Conservation (phyloP, 2,113 vertebrate genomes). For the Chaetura pelagica region DNA sequence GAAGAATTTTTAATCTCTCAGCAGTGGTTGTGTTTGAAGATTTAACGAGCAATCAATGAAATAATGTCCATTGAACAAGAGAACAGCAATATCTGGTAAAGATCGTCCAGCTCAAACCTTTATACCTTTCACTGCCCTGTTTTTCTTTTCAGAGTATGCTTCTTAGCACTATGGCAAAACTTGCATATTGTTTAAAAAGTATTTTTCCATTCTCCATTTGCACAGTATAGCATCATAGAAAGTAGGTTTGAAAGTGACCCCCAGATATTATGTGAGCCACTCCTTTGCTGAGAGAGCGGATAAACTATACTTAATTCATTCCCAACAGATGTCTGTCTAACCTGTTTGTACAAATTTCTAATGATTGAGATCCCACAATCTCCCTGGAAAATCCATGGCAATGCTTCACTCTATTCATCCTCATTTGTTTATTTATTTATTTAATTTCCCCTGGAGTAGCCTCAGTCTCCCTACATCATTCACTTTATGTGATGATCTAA, state of each 20-base stretch:
- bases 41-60: neutral
- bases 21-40: neutral
- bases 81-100: neutral
- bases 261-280: conserved; percentile 19
- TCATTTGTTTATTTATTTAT: neutral
- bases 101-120: neutral
- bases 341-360: conserved; percentile 4
- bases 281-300: conserved; percentile 32
- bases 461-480: neutral
- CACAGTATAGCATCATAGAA: neutral
- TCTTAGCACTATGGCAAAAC: neutral
- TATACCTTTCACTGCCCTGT: neutral
- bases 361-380: neutral
- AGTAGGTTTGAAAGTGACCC: neutral
- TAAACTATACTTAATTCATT: conserved; percentile 31
- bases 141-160: neutral
- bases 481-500: conserved; percentile 25
- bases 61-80: neutral
- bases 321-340: conserved; percentile 32
- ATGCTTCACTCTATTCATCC: neutral
- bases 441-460: neutral
- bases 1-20: neutral
- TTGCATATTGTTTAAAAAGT: neutral
- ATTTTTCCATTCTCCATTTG: neutral
- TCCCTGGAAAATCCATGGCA: neutral